Evolutionary conservation across 2,888 invertebrate genomes (phyloP).

Genomic region (Syrista parreyssii): DNA sequence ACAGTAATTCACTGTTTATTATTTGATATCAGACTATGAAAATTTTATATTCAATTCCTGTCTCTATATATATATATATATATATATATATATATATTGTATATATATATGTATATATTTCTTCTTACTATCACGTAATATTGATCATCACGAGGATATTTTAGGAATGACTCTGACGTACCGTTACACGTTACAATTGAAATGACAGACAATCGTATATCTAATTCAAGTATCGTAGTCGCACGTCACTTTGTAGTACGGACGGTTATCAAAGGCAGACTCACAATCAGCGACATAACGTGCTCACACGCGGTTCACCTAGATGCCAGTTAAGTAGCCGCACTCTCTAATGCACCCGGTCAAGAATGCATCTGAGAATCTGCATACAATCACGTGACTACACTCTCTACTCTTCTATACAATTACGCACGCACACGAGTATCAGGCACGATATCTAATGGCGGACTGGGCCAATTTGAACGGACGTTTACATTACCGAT

Average conservation of each 20-base stretch:
- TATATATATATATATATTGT: too few relatives aligned
- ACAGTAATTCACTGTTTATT: not conserved
- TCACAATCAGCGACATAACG: not conserved
- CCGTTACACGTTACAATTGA: conserved; percentile 4
- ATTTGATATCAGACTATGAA: not conserved
- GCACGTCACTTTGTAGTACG: not conserved
- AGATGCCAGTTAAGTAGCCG: not conserved
- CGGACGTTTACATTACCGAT: not conserved
- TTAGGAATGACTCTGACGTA: not conserved
- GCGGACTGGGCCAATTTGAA: not conserved
- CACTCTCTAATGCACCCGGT: not conserved
- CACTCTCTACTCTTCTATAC: not conserved
- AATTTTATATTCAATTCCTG: too few relatives aligned
- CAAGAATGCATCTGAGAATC: not conserved
- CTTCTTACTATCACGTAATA: not conserved
- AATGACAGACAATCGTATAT: not conserved
- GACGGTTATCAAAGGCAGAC: not conserved
- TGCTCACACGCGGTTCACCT: not conserved
- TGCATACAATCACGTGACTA: not conserved
- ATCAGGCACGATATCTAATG: not conserved
- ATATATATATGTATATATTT: too few relatives aligned
- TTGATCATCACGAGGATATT: not conserved
- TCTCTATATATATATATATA: too few relatives aligned
- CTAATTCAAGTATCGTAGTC: conserved; percentile 4
- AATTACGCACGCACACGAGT: not conserved